Evolutionary conservation across 2,888 invertebrate genomes (phyloP).

Genomic region (Andrena flavipes): DNA sequence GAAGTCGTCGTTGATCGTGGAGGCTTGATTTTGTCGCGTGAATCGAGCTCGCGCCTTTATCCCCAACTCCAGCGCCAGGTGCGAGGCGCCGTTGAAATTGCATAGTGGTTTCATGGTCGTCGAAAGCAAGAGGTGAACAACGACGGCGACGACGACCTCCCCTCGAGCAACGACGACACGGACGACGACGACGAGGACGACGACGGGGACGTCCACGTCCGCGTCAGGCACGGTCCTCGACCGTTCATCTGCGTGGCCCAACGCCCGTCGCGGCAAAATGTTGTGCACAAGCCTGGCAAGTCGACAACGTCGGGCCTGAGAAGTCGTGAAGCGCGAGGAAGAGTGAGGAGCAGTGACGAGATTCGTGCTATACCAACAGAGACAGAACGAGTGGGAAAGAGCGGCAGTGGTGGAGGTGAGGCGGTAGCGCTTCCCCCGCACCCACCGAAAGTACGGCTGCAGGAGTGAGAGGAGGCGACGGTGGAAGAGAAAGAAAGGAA

Average conservation of each 20-base stretch:
- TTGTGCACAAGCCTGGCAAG: conserved; percentile 59
- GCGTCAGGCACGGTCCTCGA: conserved; percentile 20
- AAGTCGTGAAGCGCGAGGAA: conserved; percentile 52
- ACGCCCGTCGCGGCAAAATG: conserved; percentile 63
- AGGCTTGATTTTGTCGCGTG: conserved; percentile 50
- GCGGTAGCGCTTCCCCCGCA: conserved; percentile 60
- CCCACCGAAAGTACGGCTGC: conserved; percentile 42
- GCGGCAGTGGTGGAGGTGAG: conserved; percentile 48
- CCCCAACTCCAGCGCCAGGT: conserved; percentile 36
- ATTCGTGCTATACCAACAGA: conserved; percentile 42
- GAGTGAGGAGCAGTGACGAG: conserved; percentile 57
- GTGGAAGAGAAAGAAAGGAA: conserved; percentile 29
- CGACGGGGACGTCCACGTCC: conserved; percentile 61
- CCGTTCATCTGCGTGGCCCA: conserved; percentile 30
- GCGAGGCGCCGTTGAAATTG: conserved; percentile 50
- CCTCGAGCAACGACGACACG: conserved; percentile 58
- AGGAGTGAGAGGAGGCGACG: conserved; percentile 33
- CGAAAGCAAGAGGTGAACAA: conserved; percentile 40
- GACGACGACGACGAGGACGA: conserved; percentile 49
- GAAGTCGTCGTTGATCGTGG: conserved; percentile 69
- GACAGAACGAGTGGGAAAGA: conserved; percentile 52
- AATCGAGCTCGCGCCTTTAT: conserved; percentile 41
- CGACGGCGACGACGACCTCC: conserved; percentile 61
- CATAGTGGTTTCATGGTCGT: conserved; percentile 49
- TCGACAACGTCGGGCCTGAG: conserved; percentile 58